A percentile compares a stretch with the other conserved stretches of the same genome.
phyloP scores from a whole-genome alignment of 2,888 invertebrate genomes.

The Teinopalpus imperialis region DNA sequence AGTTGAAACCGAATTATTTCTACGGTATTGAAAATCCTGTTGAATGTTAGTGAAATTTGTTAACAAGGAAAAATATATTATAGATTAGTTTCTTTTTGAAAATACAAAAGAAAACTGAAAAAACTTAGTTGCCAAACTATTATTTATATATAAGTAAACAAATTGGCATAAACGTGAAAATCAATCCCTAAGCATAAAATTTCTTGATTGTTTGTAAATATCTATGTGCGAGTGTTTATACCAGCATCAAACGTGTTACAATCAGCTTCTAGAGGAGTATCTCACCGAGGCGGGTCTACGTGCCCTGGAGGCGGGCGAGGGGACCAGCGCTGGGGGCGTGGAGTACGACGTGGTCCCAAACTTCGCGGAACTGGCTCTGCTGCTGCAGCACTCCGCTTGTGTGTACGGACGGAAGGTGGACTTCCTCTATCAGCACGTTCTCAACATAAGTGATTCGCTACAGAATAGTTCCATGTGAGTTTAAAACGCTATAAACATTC shows the following conservation, averaged over 20 bases:
- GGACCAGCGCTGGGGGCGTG: constrained; percentile 27
- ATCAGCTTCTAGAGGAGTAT: constrained; percentile 82
- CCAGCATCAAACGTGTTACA: background rate
- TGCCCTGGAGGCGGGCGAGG: constrained; percentile 50
- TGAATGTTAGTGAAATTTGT: too few species aligned
- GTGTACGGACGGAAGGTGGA: constrained; percentile 90
- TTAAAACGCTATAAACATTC: too few species aligned
- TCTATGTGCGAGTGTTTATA: background rate
- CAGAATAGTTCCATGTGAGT: constrained; percentile 45
- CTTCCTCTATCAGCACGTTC: constrained; percentile 71
- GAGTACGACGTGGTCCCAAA: constrained; percentile 65
- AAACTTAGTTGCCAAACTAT: too few species aligned
- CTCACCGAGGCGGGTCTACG: constrained; percentile 75
- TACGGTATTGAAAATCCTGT: too few species aligned
- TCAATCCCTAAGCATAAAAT: too few species aligned
- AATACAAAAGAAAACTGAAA: too few species aligned
- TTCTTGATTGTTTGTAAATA: too few species aligned
- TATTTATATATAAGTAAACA: too few species aligned
- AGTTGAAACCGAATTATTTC: too few species aligned
- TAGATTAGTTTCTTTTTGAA: too few species aligned
- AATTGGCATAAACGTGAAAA: too few species aligned
- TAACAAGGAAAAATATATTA: too few species aligned
- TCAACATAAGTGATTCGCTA: constrained; percentile 58
- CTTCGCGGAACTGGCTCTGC: constrained; percentile 89
- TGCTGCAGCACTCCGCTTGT: constrained; percentile 87